These are phyloP conservation scores for Palaemon carinicauda DNA, from an alignment of 1,140 invertebrate species.

Conservation along the genomic window DNA sequence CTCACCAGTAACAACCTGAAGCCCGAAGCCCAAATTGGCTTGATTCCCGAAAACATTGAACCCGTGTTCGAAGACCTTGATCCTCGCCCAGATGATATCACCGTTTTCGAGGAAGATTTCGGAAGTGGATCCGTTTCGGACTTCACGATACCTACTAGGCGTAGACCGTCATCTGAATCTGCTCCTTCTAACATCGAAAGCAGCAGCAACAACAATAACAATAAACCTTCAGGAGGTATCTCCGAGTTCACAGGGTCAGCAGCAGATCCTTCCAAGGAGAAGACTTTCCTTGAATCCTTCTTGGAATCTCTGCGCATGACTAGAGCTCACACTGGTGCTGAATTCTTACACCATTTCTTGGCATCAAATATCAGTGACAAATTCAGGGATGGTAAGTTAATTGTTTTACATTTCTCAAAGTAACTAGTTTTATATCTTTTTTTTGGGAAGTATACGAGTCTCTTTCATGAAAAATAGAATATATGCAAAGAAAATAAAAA, in stretches of 20 bases:
- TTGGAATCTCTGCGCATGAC: neutral
- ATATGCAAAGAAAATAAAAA: too few species aligned
- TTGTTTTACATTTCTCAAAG: neutral
- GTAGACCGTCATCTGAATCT: too few species aligned
- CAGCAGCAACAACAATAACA: neutral
- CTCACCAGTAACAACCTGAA: neutral
- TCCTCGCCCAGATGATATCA: too few species aligned
- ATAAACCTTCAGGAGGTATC: neutral
- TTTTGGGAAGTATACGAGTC: too few species aligned
- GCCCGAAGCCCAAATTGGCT: neutral
- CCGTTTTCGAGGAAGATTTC: too few species aligned
- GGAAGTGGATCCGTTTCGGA: too few species aligned
- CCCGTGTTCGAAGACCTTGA: too few species aligned
- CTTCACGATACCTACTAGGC: too few species aligned
- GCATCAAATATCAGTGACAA: constrained; percentile 71
- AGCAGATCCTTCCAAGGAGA: neutral
- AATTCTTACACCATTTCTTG: constrained; percentile 73
- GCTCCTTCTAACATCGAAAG: neutral
- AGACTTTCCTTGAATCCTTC: constrained; percentile 32
- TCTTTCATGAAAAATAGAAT: too few species aligned
- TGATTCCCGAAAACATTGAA: neutral
- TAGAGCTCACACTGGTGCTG: constrained; percentile 65
- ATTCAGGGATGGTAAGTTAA: constrained; percentile 66
- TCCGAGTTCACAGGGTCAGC: neutral
- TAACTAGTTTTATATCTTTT: too few species aligned